A percentile compares a stretch with the other conserved stretches of the same genome.
These are phyloP conservation scores for Hylia prasina DNA, from an alignment of 2,113 vertebrate genomes.

Conservation along the genomic window DNA sequence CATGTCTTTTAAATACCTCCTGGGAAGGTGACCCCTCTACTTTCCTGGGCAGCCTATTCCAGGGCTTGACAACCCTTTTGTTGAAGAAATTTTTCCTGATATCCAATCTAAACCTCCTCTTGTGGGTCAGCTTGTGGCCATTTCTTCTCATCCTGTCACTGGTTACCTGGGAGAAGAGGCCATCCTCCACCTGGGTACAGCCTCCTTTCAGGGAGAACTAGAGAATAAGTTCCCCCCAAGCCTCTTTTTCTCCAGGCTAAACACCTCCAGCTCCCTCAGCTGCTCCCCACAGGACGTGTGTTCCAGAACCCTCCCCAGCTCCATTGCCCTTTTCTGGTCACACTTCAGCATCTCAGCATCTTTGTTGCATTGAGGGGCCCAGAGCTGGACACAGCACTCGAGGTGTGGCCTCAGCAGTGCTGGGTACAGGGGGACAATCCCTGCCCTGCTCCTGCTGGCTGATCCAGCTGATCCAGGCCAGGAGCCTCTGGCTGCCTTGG, in stretches of 20 bases:
- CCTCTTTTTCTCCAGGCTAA: background rate
- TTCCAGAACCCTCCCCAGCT: background rate
- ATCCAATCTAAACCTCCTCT: background rate
- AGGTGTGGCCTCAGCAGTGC: background rate
- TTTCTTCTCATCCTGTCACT: background rate
- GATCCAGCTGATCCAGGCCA: background rate
- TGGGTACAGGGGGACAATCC: too few species aligned
- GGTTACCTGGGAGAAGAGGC: background rate
- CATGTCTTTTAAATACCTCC: background rate
- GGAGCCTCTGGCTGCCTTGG: background rate
- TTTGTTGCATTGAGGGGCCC: background rate
- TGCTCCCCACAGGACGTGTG: too few species aligned
- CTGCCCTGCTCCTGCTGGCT: background rate
- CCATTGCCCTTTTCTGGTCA: background rate
- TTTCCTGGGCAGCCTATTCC: background rate
- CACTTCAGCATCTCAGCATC: fast-evolving
- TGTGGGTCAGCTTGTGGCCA: background rate
- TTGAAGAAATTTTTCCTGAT: background rate
- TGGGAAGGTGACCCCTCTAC: background rate
- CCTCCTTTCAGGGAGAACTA: background rate
- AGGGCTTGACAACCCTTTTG: background rate
- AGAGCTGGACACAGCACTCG: too few species aligned
- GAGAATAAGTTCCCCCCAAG: background rate
- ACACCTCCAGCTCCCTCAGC: background rate
- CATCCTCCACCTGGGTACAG: background rate